A percentile compares a stretch with the other conserved stretches of the same genome.
Evolutionary conservation across 2,797 vertebrate genomes (phyloP).

Genomic region (Cryptoblepharus egeriae): DNA sequence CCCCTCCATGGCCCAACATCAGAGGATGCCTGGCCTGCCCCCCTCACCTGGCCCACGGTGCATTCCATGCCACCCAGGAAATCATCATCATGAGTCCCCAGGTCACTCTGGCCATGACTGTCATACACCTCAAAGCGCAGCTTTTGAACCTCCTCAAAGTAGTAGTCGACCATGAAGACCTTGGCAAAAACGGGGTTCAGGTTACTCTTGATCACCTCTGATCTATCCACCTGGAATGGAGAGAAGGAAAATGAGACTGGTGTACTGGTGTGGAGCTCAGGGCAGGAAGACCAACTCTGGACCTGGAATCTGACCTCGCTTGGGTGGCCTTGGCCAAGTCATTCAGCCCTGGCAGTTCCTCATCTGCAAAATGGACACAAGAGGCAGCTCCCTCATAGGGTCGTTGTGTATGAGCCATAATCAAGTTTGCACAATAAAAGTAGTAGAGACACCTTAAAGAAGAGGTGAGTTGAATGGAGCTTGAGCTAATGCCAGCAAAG

Average conservation of each 20-base stretch:
- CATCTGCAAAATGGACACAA: neutral
- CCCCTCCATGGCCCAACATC: too few relatives aligned
- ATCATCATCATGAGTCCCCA: conserved; percentile 89
- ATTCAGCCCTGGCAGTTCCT: too few relatives aligned
- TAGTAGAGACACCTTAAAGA: neutral
- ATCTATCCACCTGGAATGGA: conserved; percentile 86
- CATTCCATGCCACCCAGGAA: conserved; percentile 94
- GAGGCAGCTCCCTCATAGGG: neutral
- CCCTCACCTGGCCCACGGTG: conserved; percentile 91
- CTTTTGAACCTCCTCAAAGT: conserved; percentile 96
- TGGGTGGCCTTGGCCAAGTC: too few relatives aligned
- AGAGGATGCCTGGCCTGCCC: too few relatives aligned
- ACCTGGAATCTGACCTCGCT: too few relatives aligned
- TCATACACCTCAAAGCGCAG: conserved; percentile 95
- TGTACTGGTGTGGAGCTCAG: too few relatives aligned
- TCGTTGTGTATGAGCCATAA: too few relatives aligned
- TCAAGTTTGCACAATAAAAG: neutral
- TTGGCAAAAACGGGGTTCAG: conserved; percentile 93
- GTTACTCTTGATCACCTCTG: conserved; percentile 96
- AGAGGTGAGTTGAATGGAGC: neutral
- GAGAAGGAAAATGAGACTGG: neutral
- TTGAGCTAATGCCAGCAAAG: neutral
- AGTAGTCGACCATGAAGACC: conserved; percentile 92
- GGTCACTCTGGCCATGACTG: conserved; percentile 87
- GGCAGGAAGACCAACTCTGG: too few relatives aligned